Base-by-base conservation (phyloP, 92 coral and sea anemone species). In the Chrysogorgia sp. region DNA sequence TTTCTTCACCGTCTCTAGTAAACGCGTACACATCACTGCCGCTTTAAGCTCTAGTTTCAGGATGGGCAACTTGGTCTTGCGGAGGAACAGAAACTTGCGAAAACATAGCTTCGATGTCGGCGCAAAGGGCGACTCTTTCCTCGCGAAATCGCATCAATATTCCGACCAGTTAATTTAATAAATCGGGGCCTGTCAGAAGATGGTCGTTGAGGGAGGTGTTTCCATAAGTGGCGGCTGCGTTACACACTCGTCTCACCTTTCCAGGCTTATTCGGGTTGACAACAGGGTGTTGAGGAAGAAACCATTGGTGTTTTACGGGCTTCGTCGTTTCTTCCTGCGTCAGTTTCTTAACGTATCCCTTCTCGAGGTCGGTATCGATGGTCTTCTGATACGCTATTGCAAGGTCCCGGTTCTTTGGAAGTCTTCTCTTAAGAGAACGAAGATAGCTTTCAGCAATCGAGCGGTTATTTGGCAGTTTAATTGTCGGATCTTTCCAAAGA, bases 231-330 rank as follows among this genome's bases (percentile, higher is more conserved):
- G 88, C 74, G 6, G 84, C 64, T 12, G 75, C 84, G 70, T 84
- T 83, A 61, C 85, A 78, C 88, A n/a, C n/a, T n/a, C n/a, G n/a
- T n/a, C n/a, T n/a, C n/a, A n/a, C n/a, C n/a, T n/a, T n/a, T n/a
- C n/a, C 88, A 37, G 88, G 88, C 48, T 84, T 84, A 21, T 53
- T 67, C 7, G 68, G 79, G 26, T 84, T 78, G n/a, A 84, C 50
- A 0, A 67, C 85, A 2, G 84, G 72, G 48, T 77, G 84, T 20
- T 58, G 88, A 30, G 67, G 83, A 23, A 83, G 83, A 74, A 72
- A 82, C 86, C 86, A 82, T 55, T 82, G 65, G 35, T 50, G 57
- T 31, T 25, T 75, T 12, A 33, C 56, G 19, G 83, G 65, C 8
- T 28, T 26, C 31, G 65, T 23, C 22, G 43, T 40, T 43, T 76